A percentile compares a stretch with the other conserved stretches of the same genome.
Conservation (phyloP, 2,113 vertebrate genomes). For the Psittacula cyanocephala region DNA sequence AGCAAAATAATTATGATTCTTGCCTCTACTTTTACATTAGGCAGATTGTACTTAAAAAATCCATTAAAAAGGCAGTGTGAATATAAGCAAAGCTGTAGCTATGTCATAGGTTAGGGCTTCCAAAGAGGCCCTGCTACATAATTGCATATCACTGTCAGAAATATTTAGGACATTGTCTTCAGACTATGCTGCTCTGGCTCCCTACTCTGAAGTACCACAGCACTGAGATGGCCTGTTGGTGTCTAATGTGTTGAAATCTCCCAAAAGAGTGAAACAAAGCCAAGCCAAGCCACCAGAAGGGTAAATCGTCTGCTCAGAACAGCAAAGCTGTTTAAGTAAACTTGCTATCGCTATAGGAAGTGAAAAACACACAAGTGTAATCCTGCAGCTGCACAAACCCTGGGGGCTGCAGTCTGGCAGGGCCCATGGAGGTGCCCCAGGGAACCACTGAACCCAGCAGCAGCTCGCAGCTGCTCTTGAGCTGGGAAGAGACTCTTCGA, state of each 20-base stretch:
- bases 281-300: background rate
- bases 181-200: background rate
- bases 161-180: background rate
- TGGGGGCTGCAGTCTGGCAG: background rate
- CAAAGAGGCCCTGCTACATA: background rate
- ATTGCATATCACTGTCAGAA: background rate
- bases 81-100: background rate
- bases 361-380: background rate
- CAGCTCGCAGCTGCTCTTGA: background rate
- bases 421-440: background rate
- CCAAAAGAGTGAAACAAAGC: background rate
- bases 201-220: background rate
- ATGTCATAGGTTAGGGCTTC: background rate
- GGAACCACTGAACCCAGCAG: rapidly evolving
- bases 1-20: background rate
- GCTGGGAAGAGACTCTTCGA: background rate
- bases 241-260: background rate
- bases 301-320: background rate
- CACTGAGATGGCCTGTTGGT: background rate
- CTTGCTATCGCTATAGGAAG: background rate
- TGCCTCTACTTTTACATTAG: background rate
- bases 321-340: background rate
- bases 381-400: background rate
- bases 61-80: background rate
- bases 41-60: background rate